Base-by-base conservation (phyloP, 2,888 invertebrate genomes). In the Himalopsyche anomala region DNA sequence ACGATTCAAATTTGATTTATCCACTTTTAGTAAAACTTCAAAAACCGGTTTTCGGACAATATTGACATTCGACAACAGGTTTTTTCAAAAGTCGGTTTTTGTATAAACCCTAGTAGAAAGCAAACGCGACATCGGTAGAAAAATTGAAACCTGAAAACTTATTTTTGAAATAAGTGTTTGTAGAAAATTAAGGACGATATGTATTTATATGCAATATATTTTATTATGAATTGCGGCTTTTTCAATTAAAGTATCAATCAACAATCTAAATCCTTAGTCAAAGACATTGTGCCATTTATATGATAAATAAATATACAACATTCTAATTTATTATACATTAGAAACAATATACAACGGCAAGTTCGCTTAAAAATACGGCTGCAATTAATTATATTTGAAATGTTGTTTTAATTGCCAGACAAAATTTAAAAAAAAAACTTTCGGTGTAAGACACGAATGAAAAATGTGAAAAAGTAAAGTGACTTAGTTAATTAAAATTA, bases 351-450 rank as follows among this genome's bases (percentile, higher is more conserved):
- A n/a, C 11, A 9, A 28, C 62, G 1, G 62, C 28, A 12, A 62
- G 62, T 62, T 62, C 11, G 62, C 62, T 62, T 19, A n/a, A 19
- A 62, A 62, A 19, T 62, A 62, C 62, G 28, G 62, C 62, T 4
- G 62, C 62, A 62, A 62, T 62, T 62, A 62, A 62, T 62, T 62
- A 62, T 62, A 62, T 62, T n/a, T 62, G 62, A 62, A 62, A 28
- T 62, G 62, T 62, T 62, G 62, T 62, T 19, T 62, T 62, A 62
- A 62, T 62, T 62, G 62, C 19, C 19, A 19, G 62, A 11, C 9
- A 4, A 51, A 51, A 51, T 28, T 28, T 28, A 3, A 51, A 51
- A 51, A 56, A 56, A 56, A 56, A 3, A 9, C 55, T 62, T 8
- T 5, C 0, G 62, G 62, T 11, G 62, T 62, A 19, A 62, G 62